Evolutionary conservation across 2,797 vertebrate genomes (phyloP), one percentile per base, ranked within the genome.

Genomic region (Pipistrellus kuhlii): DNA sequence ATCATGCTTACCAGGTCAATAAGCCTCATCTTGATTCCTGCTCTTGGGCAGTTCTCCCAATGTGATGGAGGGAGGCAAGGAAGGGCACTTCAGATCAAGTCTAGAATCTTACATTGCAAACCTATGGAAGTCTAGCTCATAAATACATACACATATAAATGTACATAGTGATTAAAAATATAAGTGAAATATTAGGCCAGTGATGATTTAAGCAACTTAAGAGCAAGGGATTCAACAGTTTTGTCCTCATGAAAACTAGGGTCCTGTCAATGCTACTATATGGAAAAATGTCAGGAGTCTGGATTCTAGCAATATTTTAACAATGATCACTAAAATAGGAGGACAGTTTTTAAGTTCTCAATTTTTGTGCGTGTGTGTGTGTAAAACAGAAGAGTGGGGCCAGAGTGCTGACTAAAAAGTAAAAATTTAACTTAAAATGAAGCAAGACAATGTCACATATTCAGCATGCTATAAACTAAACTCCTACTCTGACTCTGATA

Each of bases 401-500:
- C 75, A 80, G 57, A 46, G 25, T n/a, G 27, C 69, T 94, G 90
- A 96, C 92, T 90, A 69, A 91, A 84, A 90, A 62, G 53, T 53
- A 83, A 55, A 88, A 90, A 83, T 59, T 53, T 66, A 32, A 80
- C 85, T 91, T 83, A 75, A 66, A 90, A 72, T 66, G 48, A 80
- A 85, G 55, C 14, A 48, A 71, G 44, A 57, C 48, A 55, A 21
- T 69, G 71, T 87, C 51, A 88, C n/a, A 27, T 64, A 77, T 41
- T 95, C 46, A 66, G 25, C n/a, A 30, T 53, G 66, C 59, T 84
- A 30, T n/a, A 17, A 88, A 88, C 13, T 94, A 80, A 96, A 96
- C 96, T 97, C 95, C 96, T 82, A 94, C 96, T 96, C 88, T 84
- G 95, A 97, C 95, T 96, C 93, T 64, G 87, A 97, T 3, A 96